phyloP scores from a whole-genome alignment of 2,113 vertebrate species.

The Gallinago media region DNA sequence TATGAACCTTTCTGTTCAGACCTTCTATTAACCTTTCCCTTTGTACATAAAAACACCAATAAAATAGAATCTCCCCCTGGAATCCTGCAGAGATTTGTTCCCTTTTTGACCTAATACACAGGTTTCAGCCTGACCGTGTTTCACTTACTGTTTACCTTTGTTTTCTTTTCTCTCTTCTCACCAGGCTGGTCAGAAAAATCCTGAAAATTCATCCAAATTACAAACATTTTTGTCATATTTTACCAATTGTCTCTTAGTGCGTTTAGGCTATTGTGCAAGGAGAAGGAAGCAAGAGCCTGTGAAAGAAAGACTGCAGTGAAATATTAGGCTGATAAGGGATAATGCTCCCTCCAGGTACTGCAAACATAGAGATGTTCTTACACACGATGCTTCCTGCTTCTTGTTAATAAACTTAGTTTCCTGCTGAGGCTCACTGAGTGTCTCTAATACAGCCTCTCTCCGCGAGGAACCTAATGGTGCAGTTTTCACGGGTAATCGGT shows the following conservation, averaged over 20 bases:
- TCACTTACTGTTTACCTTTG: constrained; percentile 15
- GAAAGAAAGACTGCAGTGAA: neutral
- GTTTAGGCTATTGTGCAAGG: neutral
- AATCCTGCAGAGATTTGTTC: constrained; percentile 50
- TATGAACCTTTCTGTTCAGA: constrained; percentile 43
- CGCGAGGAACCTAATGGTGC: neutral
- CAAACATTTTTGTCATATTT: neutral
- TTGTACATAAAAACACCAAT: constrained; percentile 59
- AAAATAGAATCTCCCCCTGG: constrained; percentile 33
- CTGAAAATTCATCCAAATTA: neutral
- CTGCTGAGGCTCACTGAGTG: neutral
- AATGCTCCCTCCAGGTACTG: constrained; percentile 23
- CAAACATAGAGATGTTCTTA: neutral
- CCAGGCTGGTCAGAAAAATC: neutral
- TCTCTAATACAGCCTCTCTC: neutral
- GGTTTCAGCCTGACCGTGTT: neutral
- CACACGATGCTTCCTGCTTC: neutral
- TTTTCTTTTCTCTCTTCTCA: neutral
- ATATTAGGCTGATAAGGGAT: constrained; percentile 22
- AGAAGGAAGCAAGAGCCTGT: neutral
- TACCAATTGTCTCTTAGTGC: neutral
- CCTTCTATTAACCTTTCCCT: constrained; percentile 65
- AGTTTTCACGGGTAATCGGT: neutral
- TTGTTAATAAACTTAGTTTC: constrained; percentile 26
- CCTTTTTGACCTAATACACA: constrained; percentile 34